Evolutionary conservation across 2,113 vertebrate species (phyloP).

Genomic region (Actenoides lindsayi): DNA sequence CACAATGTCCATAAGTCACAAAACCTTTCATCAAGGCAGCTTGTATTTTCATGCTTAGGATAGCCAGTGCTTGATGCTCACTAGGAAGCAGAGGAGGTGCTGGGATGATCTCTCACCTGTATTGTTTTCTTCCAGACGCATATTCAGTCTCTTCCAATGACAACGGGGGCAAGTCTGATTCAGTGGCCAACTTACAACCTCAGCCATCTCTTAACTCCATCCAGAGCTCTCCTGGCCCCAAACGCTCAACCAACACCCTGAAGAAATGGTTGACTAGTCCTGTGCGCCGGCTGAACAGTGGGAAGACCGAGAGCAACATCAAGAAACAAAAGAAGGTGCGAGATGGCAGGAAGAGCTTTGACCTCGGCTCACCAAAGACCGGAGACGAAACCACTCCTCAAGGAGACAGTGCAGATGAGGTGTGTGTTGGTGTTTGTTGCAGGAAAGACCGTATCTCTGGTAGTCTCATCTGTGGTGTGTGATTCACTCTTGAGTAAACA

Average conservation of each 20-base stretch:
- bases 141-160: constrained; percentile 85
- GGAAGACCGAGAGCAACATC: constrained; percentile 90
- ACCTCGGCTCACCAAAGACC: constrained; percentile 85
- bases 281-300: constrained; percentile 92
- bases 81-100: not conserved
- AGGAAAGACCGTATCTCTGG: rapidly evolving
- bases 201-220: constrained; percentile 92
- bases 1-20: not conserved
- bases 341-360: constrained; percentile 88
- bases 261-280: constrained; percentile 98
- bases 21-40: not conserved
- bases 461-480: not conserved
- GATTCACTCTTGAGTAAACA: not conserved
- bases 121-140: constrained; percentile 77
- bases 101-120: not conserved
- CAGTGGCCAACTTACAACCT: constrained; percentile 91
- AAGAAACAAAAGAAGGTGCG: constrained; percentile 94
- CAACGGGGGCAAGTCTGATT: constrained; percentile 89
- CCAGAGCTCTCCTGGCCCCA: constrained; percentile 92
- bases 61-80: not conserved
- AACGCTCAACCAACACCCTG: constrained; percentile 94
- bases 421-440: constrained; percentile 47
- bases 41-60: not conserved
- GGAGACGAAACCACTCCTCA: constrained; percentile 85
- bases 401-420: constrained; percentile 91